These are phyloP conservation scores for Bellardia pandia DNA, from an alignment of 2,888 invertebrate species.

Conservation along the genomic window DNA sequence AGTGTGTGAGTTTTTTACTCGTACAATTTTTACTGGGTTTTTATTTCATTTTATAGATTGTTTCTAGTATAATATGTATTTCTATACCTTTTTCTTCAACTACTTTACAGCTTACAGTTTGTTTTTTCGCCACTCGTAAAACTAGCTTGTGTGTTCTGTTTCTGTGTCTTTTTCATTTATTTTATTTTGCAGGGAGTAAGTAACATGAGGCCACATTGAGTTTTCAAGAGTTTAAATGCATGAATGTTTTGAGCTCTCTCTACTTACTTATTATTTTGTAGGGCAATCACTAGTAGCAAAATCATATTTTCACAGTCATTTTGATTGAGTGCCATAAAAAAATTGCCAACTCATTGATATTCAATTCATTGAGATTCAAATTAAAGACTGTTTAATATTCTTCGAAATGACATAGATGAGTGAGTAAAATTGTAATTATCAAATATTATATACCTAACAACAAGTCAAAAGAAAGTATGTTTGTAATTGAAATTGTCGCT, in stretches of 20 bases:
- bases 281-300: conserved; percentile 47
- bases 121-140: background rate
- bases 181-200: conserved; percentile 4
- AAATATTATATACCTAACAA: too few species aligned
- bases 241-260: background rate
- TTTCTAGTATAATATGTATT: background rate
- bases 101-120: conserved; percentile 47
- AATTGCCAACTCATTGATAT: conserved; percentile 51
- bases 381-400: conserved; percentile 36
- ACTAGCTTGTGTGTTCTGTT: conserved; percentile 26
- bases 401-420: background rate
- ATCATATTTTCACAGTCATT: conserved; percentile 59
- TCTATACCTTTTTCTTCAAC: conserved; percentile 24
- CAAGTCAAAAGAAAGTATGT: background rate
- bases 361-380: background rate
- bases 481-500: background rate
- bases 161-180: background rate
- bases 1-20: background rate
- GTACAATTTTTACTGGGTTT: conserved; percentile 10
- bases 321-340: conserved; percentile 51
- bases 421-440: background rate
- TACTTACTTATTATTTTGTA: conserved; percentile 28
- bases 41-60: conserved; percentile 24
- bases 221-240: conserved; percentile 29
- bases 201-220: conserved; percentile 43